Conservation (phyloP, 2,888 invertebrate species). For the Apeira syringaria region DNA sequence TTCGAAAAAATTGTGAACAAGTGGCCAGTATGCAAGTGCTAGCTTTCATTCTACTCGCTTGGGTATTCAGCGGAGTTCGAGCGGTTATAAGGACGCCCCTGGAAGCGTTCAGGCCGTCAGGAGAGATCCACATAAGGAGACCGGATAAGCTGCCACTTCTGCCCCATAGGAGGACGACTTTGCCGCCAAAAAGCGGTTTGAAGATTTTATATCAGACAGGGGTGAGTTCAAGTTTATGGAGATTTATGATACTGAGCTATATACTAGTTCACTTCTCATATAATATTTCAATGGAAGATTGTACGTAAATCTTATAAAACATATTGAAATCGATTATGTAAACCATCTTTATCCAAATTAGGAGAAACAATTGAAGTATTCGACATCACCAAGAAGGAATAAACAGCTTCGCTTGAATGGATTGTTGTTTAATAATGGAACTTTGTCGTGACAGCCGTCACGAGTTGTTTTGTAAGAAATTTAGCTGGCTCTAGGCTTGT, state of each 20-base stretch:
- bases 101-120: conserved; percentile 80
- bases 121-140: conserved; percentile 72
- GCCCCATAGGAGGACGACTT: conserved; percentile 77
- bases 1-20: conserved; percentile 40
- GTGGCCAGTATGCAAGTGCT: conserved; percentile 66
- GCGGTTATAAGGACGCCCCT: conserved; percentile 80
- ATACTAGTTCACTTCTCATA: background rate
- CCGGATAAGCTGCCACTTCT: conserved; percentile 71
- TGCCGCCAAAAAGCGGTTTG: conserved; percentile 76
- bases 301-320: too few relatives aligned
- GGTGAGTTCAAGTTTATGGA: conserved; percentile 77
- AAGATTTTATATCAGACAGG: conserved; percentile 89
- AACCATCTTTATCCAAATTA: conserved; percentile 7
- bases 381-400: conserved; percentile 19
- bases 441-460: conserved; percentile 50
- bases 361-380: conserved; percentile 9
- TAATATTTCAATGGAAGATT: too few relatives aligned
- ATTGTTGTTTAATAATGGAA: conserved; percentile 37
- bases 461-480: conserved; percentile 38
- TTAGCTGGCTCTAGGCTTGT: too few relatives aligned
- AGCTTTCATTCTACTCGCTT: conserved; percentile 62
- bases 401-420: conserved; percentile 30
- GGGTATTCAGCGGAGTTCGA: conserved; percentile 62
- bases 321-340: too few relatives aligned
- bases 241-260: conserved; percentile 12